Percentiles rank a stretch among this genome's conserved stretches.
These are phyloP conservation scores for Leptura quadrifasciata DNA, from an alignment of 2,888 invertebrate genomes.

Conservation along the genomic window DNA sequence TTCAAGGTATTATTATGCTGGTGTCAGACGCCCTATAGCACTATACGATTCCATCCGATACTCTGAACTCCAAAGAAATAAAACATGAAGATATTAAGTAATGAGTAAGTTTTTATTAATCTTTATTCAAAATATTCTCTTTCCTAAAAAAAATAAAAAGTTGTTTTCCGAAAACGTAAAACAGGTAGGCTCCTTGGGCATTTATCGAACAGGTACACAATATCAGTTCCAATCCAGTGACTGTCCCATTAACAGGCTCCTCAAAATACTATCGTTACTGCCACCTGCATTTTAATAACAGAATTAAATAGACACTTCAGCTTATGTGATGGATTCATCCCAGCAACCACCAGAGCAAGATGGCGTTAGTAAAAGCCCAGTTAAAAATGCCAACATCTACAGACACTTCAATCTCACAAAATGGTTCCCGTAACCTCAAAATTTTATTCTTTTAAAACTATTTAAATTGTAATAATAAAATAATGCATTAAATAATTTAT, in stretches of 20 bases:
- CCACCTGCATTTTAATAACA: constrained; percentile 38
- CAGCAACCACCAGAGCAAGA: constrained; percentile 8
- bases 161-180: neutral
- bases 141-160: neutral
- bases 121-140: neutral
- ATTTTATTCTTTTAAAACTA: neutral
- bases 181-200: neutral
- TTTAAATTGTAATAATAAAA: too few species aligned
- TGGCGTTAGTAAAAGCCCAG: constrained; percentile 5
- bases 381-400: neutral
- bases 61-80: too few species aligned
- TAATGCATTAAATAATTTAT: too few species aligned
- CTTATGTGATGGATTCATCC: neutral
- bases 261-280: constrained; percentile 38
- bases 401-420: neutral
- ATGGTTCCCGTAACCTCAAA: neutral
- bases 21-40: too few species aligned
- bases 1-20: too few species aligned
- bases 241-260: constrained; percentile 43
- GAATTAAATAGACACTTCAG: constrained; percentile 1
- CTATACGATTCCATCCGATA: too few species aligned
- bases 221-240: constrained; percentile 5
- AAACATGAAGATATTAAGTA: too few species aligned
- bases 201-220: neutral
- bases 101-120: neutral